Conservation (phyloP, 1,140 invertebrate genomes). For the Aphelenchoides fujianensis region DNA sequence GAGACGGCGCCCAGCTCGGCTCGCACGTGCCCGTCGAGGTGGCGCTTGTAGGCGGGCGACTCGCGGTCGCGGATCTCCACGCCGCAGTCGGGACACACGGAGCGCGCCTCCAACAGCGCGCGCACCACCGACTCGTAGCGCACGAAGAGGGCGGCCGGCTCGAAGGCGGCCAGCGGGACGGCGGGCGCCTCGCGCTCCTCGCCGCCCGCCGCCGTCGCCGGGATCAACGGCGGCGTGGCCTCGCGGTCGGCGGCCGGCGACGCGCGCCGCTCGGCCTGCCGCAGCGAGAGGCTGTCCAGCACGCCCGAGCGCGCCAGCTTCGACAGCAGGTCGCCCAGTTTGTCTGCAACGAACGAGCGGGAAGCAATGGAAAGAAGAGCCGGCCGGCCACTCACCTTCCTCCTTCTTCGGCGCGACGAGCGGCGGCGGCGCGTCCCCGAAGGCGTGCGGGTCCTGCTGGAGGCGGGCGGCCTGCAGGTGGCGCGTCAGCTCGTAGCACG, state of each 20-base stretch:
- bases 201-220: conserved; percentile 29
- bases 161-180: conserved; percentile 39
- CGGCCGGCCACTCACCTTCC: background rate
- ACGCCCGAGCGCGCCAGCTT: conserved; percentile 30
- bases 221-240: conserved; percentile 38
- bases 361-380: background rate
- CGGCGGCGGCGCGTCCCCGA: too few relatives aligned
- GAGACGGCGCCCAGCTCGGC: conserved; percentile 28
- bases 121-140: conserved; percentile 52
- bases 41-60: conserved; percentile 45
- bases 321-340: background rate
- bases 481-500: conserved; percentile 54
- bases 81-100: conserved; percentile 48
- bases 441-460: conserved; percentile 15
- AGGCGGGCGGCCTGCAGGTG: conserved; percentile 45
- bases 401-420: conserved; percentile 9
- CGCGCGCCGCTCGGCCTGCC: background rate
- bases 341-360: background rate
- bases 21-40: conserved; percentile 54
- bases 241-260: conserved; percentile 14
- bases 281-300: conserved; percentile 14
- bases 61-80: conserved; percentile 43
- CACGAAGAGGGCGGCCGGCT: conserved; percentile 48
- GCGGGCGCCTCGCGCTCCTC: conserved; percentile 37
- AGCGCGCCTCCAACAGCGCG: conserved; percentile 36